phyloP scores from a whole-genome alignment of 2,888 invertebrate genomes.

The Chymomyza amoena region DNA sequence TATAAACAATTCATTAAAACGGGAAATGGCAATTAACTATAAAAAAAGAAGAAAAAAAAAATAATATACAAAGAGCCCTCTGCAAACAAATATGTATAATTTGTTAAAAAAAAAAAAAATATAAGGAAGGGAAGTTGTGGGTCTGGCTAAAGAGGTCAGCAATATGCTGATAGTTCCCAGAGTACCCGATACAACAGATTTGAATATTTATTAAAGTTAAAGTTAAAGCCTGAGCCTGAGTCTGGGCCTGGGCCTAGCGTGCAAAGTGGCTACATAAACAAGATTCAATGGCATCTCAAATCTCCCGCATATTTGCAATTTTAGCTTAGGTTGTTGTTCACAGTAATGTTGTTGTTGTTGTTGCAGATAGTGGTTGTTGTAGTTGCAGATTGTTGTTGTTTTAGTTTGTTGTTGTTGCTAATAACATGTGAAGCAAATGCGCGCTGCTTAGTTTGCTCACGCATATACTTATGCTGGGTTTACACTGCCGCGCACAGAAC shows the following conservation, averaged over 20 bases:
- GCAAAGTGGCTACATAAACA: not conserved
- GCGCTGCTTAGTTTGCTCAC: slow-evolving; percentile 34
- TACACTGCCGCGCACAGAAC: too few relatives aligned
- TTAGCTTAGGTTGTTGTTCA: not conserved
- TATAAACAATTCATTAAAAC: slow-evolving; percentile 72
- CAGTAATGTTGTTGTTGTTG: slow-evolving; percentile 9
- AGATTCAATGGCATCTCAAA: not conserved
- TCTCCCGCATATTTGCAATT: slow-evolving; percentile 27
- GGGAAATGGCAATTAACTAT: slow-evolving; percentile 64
- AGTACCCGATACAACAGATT: slow-evolving; percentile 20
- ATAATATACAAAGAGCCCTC: not conserved
- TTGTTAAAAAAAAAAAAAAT: slow-evolving; percentile 27
- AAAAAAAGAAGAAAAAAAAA: slow-evolving; percentile 24
- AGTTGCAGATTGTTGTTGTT: not conserved
- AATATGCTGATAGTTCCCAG: not conserved
- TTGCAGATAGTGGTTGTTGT: not conserved
- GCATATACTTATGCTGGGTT: not conserved
- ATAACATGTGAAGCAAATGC: slow-evolving; percentile 45
- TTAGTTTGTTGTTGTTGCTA: slow-evolving; percentile 14
- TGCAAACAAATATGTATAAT: not conserved
- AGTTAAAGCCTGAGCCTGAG: not conserved
- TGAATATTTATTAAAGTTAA: slow-evolving; percentile 33
- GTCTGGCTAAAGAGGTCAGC: slow-evolving; percentile 1
- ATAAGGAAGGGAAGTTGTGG: slow-evolving; percentile 15
- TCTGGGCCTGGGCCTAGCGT: not conserved